Evolutionary conservation across 2,797 vertebrate genomes (phyloP), one percentile per base, ranked within the genome.

Genomic region (Dermochelys coriacea): DNA sequence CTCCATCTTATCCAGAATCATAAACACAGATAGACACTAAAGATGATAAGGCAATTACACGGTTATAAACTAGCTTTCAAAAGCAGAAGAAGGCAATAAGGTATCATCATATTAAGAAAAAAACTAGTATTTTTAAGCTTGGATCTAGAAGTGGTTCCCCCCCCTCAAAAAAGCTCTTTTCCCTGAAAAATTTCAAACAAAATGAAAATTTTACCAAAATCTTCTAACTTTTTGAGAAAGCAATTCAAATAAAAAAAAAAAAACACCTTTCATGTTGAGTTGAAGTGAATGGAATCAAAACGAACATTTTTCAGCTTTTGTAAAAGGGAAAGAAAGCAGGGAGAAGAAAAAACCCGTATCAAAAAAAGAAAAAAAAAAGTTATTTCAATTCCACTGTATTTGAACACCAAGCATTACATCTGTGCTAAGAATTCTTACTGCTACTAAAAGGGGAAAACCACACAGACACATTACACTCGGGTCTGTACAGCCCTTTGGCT

Each of bases 301-400:
- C 9, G 11, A 1, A 52, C 16, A 16, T 6, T 8, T 29, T 86
- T 27, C 34, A 5, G 8, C 31, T 81, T 68, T 84, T 9, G 82
- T 37, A 82, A 27, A 79, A 27, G 9, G 25, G 84, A 47, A 47
- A 31, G 19, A 19, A 9, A 71, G 79, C 11, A 79, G 14, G 4
- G 80, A 12, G 18, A 50, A 19, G 16, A 19, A 0, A 15, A 57
- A 25, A 52, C 27, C 0, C 5, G 1, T 0, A 0, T 21, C 19
- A 64, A 41, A 23, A 88, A 71, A 15, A 0, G 3, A 0, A 29
- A 6, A 31, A 25, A 2, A 25, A 0, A 1, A 12, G 45, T 89
- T 51, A 12, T 23, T 51, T 10, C 18, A 88, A 57, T 5, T 61
- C 3, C 59, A 9, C 80, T 34, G 68, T 11, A 23, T 23, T 78